These are phyloP conservation scores for Sinohyriopsis cumingii DNA, from an alignment of 2,888 invertebrate species.

Conservation along the genomic window DNA sequence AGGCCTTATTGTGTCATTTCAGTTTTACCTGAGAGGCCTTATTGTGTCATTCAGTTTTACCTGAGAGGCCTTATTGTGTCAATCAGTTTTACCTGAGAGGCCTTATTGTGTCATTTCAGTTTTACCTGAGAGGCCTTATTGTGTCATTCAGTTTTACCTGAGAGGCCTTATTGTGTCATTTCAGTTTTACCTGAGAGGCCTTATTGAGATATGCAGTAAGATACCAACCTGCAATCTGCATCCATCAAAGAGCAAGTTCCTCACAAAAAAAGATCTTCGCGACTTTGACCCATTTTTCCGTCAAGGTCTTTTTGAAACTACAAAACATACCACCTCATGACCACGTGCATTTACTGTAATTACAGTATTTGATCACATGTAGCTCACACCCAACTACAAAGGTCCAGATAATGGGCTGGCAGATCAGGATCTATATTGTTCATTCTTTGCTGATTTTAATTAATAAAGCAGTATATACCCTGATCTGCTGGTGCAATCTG, in stretches of 20 bases:
- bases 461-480: too few species aligned
- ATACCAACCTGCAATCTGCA: constrained; percentile 60
- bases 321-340: constrained; percentile 59
- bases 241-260: constrained; percentile 49
- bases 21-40: constrained; percentile 57
- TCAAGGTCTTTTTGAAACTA: constrained; percentile 66
- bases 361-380: background rate
- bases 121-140: constrained; percentile 55
- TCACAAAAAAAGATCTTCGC: constrained; percentile 64
- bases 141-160: constrained; percentile 1
- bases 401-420: background rate
- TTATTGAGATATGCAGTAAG: constrained; percentile 58
- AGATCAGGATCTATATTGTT: too few species aligned
- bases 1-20: constrained; percentile 17
- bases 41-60: constrained; percentile 21
- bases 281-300: constrained; percentile 68
- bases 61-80: too few species aligned
- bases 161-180: constrained; percentile 11
- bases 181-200: constrained; percentile 56
- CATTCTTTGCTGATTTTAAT: too few species aligned
- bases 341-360: background rate
- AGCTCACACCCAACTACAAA: background rate
- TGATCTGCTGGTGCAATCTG: too few species aligned
- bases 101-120: constrained; percentile 37
- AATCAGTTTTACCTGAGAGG: too few species aligned